Evolutionary conservation across 2,888 invertebrate species (phyloP), one percentile per base, ranked within the genome.

Genomic region (Drosophila cognata): DNA sequence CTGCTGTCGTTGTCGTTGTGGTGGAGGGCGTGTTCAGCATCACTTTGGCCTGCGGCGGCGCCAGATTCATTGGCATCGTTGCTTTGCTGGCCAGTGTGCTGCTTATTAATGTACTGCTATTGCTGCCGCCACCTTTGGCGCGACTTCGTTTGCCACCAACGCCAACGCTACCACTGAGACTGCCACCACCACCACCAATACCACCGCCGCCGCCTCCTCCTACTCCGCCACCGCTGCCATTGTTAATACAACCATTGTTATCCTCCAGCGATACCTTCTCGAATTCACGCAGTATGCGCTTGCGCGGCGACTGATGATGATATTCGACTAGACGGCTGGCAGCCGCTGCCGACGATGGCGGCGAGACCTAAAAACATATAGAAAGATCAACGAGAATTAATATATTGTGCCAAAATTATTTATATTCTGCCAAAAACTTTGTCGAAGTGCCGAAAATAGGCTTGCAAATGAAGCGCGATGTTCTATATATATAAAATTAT

Each of bases 231-330:
- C 95, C 73, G 87, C 96, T 96, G 46, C 88, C 88, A 63, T 90
- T 87, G 33, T 87, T 87, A 0, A 76, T 53, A 62, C 82, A 75
- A n/a, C 84, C 80, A 63, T 95, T 95, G 53, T 81, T 89, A 87
- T 96, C 96, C 76, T 92, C 92, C 46, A 93, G 79, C 28, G 95
- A 96, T 10, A 96, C 96, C 88, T 96, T 95, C 92, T 97, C 97
- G 91, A 97, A 94, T 92, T 97, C 97, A 63, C 97, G 95, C 74
- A 97, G 94, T 93, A 97, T 96, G 82, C 97, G 95, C 92, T 97
- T 97, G 48, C 97, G 94, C 58, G 97, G 97, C 71, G 97, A 97
- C 71, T 93, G 93, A 72, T 93, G 93, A 77, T 92, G 92, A 74
- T 92, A 91, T 62, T 93, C 93, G 83, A 92, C 91, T 88, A 93